Conservation (phyloP, 92 coral and sea anemone genomes). For the Porites divaricata region DNA sequence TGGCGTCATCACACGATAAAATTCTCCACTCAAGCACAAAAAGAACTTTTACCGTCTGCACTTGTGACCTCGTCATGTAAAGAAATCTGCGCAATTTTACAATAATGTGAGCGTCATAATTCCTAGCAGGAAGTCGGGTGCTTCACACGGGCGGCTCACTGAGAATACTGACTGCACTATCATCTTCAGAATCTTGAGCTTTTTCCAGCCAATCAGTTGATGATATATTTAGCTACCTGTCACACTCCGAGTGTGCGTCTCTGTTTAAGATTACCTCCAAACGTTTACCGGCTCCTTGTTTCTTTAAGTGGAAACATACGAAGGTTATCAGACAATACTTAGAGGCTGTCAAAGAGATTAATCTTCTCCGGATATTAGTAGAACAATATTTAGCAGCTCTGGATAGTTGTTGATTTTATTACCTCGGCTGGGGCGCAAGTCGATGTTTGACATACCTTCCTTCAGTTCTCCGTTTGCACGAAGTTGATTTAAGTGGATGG, state of each 20-base stretch:
- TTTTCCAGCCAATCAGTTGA: slow-evolving; percentile 18
- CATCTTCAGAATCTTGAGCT: neutral
- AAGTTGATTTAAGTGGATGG: slow-evolving; percentile 40
- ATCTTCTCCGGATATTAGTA: slow-evolving; percentile 72
- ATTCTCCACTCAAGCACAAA: neutral
- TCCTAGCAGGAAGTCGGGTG: neutral
- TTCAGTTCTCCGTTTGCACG: neutral
- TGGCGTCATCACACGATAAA: slow-evolving; percentile 30
- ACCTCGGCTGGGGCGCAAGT: slow-evolving; percentile 4
- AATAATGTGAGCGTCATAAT: neutral
- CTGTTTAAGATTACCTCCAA: slow-evolving; percentile 44
- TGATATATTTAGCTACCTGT: slow-evolving; percentile 33
- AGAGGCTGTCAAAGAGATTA: slow-evolving; percentile 86
- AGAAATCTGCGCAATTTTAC: neutral
- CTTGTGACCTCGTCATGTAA: neutral
- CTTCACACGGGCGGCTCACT: neutral
- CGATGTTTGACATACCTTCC: slow-evolving; percentile 1
- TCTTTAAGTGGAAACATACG: slow-evolving; percentile 38
- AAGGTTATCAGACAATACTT: slow-evolving; percentile 41
- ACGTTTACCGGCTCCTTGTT: slow-evolving; percentile 83
- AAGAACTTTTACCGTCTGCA: neutral
- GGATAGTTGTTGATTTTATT: slow-evolving; percentile 42
- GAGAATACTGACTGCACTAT: too few relatives aligned
- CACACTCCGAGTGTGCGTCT: slow-evolving; percentile 2
- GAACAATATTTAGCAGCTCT: slow-evolving; percentile 42